Evolutionary conservation across 1,140 invertebrate species (phyloP), one percentile per base, ranked within the genome.

Genomic region (Lineus longissimus): DNA sequence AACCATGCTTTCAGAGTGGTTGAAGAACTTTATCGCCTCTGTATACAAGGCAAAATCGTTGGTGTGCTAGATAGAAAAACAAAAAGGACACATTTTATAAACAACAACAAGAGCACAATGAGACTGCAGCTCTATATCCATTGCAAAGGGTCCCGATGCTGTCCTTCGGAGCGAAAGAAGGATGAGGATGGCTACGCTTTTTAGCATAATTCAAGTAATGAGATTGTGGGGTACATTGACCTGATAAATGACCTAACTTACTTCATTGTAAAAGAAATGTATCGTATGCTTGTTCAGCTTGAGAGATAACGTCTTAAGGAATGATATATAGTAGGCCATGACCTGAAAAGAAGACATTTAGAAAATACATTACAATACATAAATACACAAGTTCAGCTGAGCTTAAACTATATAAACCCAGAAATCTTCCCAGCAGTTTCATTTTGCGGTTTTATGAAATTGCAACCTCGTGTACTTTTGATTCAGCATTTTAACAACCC

Each of bases 201-300:
- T n/a, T n/a, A n/a, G n/a, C n/a, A n/a, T n/a, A n/a, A n/a, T n/a
- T n/a, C n/a, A n/a, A n/a, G n/a, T n/a, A n/a, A n/a, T n/a, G n/a
- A n/a, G n/a, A n/a, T n/a, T n/a, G n/a, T n/a, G n/a, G n/a, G n/a
- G 33, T 36, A 4, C 33, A 36, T 15, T 36, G 33, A 4, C 15
- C 6, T 7, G 33, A 36, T 7, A 7, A 7, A 4, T 15, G 33
- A 7, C 6, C 11, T 19, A 36, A 66, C 85, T 87, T 87, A 95
- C 94, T 86, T 99, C 97, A 86, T 98, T 99, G 82, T 98, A 99
- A 82, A 99, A 99, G 82, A 99, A 99, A 79, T 99, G 95, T 75
- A 99, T 97, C 1, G 97, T 99, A 79, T 99, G 94, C 66, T 90
- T 88, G 84, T 99, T 99, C n/a, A 99, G 83, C 84, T 99, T 99